phyloP scores from a whole-genome alignment of 2,113 vertebrate genomes.

The Neogale vison region DNA sequence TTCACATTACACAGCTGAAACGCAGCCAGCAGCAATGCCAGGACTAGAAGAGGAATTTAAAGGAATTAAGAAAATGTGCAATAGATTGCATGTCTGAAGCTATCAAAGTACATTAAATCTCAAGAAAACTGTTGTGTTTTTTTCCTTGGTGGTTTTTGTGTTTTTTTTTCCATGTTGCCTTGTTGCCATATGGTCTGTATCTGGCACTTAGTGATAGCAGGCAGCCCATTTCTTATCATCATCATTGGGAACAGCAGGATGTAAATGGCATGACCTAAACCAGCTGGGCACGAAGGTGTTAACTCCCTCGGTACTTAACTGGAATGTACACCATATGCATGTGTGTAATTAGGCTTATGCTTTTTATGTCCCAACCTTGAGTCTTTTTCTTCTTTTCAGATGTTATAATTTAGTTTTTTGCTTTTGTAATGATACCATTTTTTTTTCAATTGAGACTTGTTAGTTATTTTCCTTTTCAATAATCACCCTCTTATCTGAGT shows the following conservation, averaged over 20 bases:
- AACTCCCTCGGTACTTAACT: background rate
- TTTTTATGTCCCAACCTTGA: background rate
- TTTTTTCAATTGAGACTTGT: constrained; percentile 31
- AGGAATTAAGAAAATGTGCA: constrained; percentile 25
- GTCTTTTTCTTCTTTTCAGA: constrained; percentile 38
- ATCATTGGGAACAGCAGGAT: constrained; percentile 43
- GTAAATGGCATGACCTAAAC: constrained; percentile 17
- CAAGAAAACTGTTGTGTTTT: constrained; percentile 3
- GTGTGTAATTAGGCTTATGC: constrained; percentile 7
- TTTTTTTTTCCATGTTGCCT: background rate
- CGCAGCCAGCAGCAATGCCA: background rate
- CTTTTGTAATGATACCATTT: constrained; percentile 34
- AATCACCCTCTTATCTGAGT: constrained; percentile 47
- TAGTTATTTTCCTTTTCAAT: constrained; percentile 35
- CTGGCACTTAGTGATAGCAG: constrained; percentile 56
- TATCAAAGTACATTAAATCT: background rate
- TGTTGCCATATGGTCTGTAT: background rate
- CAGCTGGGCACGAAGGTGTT: constrained; percentile 66
- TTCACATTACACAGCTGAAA: constrained; percentile 22
- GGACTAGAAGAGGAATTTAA: background rate
- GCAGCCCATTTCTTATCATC: constrained; percentile 33
- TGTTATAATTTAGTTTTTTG: background rate
- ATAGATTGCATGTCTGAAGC: background rate
- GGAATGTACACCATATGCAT: background rate
- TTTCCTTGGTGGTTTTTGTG: background rate